A percentile compares a stretch with the other conserved stretches of the same genome.
These are phyloP conservation scores for Crenuchus spilurus DNA, from an alignment of 2,797 vertebrate species.

Conservation along the genomic window DNA sequence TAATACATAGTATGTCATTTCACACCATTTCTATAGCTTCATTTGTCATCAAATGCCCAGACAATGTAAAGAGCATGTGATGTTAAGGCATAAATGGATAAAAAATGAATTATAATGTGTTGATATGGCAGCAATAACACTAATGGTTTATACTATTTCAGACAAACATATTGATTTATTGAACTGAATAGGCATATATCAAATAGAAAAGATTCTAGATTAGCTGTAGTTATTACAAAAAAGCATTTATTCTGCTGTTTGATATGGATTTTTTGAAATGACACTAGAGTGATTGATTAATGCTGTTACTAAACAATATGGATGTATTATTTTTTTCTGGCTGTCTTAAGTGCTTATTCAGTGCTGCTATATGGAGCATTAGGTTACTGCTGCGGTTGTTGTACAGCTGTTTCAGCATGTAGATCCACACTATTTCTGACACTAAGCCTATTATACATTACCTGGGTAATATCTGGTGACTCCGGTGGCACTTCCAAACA, in stretches of 20 bases:
- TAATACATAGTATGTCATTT: too few relatives aligned
- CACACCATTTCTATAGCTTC: not conserved
- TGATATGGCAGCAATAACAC: too few relatives aligned
- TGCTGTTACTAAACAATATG: slow-evolving; percentile 5
- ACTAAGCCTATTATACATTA: slow-evolving; percentile 48
- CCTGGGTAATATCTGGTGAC: slow-evolving; percentile 94
- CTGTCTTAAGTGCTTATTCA: not conserved
- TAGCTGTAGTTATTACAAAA: not conserved
- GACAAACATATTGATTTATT: not conserved
- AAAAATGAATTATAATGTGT: not conserved
- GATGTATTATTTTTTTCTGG: not conserved
- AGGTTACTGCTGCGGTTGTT: not conserved
- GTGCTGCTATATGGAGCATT: not conserved
- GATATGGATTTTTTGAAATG: slow-evolving; percentile 15
- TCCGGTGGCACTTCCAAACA: slow-evolving; percentile 96
- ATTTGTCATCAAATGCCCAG: not conserved
- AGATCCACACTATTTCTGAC: not conserved
- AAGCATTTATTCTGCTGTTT: not conserved
- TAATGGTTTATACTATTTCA: not conserved
- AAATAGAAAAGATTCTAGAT: not conserved
- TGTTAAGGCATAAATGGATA: not conserved
- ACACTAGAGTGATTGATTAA: slow-evolving; percentile 29
- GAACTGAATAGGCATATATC: not conserved
- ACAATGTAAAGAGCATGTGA: not conserved
- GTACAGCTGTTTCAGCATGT: not conserved